Percentiles rank a stretch among this genome's conserved stretches.
Conservation (phyloP, 1,140 invertebrate genomes). For the Diachasmimorpha longicaudata region DNA sequence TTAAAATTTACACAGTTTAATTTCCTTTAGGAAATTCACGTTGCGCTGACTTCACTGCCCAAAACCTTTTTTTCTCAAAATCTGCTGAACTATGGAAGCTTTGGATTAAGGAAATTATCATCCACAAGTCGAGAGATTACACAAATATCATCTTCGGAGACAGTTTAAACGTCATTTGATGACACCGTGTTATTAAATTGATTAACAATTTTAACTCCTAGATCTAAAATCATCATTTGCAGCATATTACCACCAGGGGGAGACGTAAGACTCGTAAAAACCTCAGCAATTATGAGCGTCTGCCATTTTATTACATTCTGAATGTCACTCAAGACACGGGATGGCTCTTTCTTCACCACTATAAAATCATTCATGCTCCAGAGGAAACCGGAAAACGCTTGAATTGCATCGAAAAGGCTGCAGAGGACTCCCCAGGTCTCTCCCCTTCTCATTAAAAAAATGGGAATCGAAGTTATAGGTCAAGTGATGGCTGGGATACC, state of each 20-base stretch:
- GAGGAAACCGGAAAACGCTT: background rate
- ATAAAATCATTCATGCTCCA: background rate
- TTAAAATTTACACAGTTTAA: too few species aligned
- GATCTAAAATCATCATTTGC: conserved; percentile 54
- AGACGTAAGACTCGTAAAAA: conserved; percentile 38
- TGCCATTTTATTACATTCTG: conserved; percentile 46
- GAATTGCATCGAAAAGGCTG: background rate
- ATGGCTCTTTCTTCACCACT: background rate
- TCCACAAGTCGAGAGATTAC: too few species aligned
- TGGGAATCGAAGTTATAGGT: background rate
- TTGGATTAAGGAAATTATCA: too few species aligned
- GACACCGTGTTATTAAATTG: too few species aligned
- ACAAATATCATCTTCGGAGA: too few species aligned
- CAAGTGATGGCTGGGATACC: background rate
- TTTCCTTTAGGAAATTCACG: too few species aligned
- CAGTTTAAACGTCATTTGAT: too few species aligned
- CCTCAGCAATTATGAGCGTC: conserved; percentile 53
- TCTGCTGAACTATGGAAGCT: too few species aligned
- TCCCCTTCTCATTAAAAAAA: background rate
- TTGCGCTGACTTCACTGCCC: too few species aligned
- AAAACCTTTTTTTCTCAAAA: too few species aligned
- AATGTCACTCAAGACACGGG: conserved; percentile 23
- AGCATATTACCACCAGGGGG: background rate
- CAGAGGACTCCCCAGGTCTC: background rate
- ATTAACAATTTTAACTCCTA: conserved; percentile 58